These are phyloP conservation scores for Ophion obscuratus DNA, from an alignment of 2,888 invertebrate genomes.

Conservation along the genomic window DNA sequence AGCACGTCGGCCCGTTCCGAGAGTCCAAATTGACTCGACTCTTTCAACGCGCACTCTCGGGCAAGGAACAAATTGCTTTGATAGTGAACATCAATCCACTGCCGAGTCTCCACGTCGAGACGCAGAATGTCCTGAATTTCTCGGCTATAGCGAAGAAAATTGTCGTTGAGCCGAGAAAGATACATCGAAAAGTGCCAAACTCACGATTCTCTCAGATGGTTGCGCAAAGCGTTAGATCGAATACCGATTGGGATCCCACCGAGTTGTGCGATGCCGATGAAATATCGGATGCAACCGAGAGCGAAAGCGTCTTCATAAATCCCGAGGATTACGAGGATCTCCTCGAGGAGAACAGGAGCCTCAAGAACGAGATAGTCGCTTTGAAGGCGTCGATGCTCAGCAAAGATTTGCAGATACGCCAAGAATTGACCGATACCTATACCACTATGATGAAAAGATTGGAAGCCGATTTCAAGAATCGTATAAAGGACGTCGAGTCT, in stretches of 20 bases:
- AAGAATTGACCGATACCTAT: constrained; percentile 79
- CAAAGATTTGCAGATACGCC: constrained; percentile 78
- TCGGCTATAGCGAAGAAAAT: constrained; percentile 93
- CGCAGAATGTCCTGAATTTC: constrained; percentile 93
- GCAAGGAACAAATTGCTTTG: constrained; percentile 91
- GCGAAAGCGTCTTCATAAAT: constrained; percentile 51
- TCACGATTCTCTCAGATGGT: constrained; percentile 80
- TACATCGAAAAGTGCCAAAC: constrained; percentile 68
- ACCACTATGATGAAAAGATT: constrained; percentile 77
- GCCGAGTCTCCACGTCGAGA: constrained; percentile 92
- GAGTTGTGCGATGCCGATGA: constrained; percentile 54
- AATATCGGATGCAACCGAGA: constrained; percentile 25
- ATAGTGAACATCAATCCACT: constrained; percentile 95
- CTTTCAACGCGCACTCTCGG: constrained; percentile 92
- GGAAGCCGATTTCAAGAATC: constrained; percentile 77
- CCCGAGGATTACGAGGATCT: constrained; percentile 77
- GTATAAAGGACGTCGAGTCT: constrained; percentile 77
- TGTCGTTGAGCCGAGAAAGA: constrained; percentile 75
- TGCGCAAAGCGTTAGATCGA: constrained; percentile 75
- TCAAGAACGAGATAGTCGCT: constrained; percentile 75
- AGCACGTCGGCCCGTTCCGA: constrained; percentile 86
- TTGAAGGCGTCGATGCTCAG: constrained; percentile 75
- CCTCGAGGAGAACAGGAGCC: constrained; percentile 74
- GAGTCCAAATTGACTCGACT: constrained; percentile 96
- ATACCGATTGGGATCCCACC: constrained; percentile 79